Evolutionary conservation across 2,888 invertebrate species (phyloP).

Genomic region (Synergus japonicus): DNA sequence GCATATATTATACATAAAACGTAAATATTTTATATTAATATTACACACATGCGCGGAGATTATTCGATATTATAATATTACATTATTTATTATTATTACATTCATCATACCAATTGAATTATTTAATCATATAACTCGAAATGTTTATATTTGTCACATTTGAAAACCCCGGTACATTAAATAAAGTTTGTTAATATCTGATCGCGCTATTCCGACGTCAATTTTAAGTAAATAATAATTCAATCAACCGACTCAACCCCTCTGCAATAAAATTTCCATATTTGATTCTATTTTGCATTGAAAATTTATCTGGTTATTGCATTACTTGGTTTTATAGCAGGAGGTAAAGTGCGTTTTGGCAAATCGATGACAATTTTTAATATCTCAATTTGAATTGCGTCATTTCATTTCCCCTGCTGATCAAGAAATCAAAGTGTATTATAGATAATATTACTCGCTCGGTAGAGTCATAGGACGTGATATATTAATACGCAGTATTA

Average conservation of each 20-base stretch:
- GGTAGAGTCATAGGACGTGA: conserved; percentile 42
- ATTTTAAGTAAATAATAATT: background rate
- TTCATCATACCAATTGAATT: too few relatives aligned
- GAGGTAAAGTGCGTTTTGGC: background rate
- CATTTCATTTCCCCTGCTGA: background rate
- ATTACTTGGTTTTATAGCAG: background rate
- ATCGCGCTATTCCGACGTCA: background rate
- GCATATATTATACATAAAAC: background rate
- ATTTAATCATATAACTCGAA: too few relatives aligned
- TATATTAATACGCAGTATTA: conserved; percentile 53
- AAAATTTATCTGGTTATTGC: background rate
- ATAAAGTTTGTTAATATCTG: background rate
- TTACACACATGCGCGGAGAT: background rate
- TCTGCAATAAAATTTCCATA: background rate
- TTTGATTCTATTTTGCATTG: background rate
- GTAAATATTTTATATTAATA: background rate
- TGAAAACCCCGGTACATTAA: background rate
- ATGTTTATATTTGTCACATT: background rate
- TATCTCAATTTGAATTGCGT: background rate
- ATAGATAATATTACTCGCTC: conserved; percentile 16
- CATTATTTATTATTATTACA: too few relatives aligned
- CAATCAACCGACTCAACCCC: background rate
- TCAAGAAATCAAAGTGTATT: background rate
- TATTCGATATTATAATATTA: too few relatives aligned
- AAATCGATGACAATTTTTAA: background rate